Percentiles rank a stretch among this genome's conserved stretches.
These are phyloP conservation scores for Reinhardtius hippoglossoides DNA, from an alignment of 2,113 vertebrate genomes.

Conservation along the genomic window DNA sequence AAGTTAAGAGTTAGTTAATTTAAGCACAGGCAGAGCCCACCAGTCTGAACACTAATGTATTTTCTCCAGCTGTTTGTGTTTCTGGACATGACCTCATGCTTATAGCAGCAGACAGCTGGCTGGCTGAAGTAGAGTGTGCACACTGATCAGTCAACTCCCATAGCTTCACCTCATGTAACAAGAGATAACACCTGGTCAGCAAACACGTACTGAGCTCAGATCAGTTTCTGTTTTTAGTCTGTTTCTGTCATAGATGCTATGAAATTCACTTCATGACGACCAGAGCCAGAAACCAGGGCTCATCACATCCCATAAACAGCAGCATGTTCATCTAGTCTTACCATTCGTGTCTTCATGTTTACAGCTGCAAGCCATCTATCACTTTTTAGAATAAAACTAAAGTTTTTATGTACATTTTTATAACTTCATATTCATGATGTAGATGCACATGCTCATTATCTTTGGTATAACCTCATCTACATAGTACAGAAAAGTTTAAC, in stretches of 20 bases:
- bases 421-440: neutral
- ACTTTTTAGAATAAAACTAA: neutral
- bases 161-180: constrained; percentile 3
- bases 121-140: neutral
- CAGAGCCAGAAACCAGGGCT: neutral
- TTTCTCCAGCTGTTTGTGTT: neutral
- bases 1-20: neutral
- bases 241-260: neutral
- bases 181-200: constrained; percentile 5
- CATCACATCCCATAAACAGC: neutral
- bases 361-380: neutral
- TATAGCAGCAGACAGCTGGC: neutral
- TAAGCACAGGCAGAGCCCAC: neutral
- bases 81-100: neutral
- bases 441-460: neutral
- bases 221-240: too few relatives aligned
- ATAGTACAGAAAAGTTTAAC: too few relatives aligned
- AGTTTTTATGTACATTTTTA: neutral
- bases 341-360: neutral
- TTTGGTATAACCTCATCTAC: too few relatives aligned
- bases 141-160: neutral
- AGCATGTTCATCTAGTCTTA: neutral
- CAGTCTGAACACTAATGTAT: neutral
- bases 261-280: neutral
- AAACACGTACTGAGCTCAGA: neutral